phyloP scores from a whole-genome alignment of 2,797 vertebrate genomes.

The Liasis olivaceus region DNA sequence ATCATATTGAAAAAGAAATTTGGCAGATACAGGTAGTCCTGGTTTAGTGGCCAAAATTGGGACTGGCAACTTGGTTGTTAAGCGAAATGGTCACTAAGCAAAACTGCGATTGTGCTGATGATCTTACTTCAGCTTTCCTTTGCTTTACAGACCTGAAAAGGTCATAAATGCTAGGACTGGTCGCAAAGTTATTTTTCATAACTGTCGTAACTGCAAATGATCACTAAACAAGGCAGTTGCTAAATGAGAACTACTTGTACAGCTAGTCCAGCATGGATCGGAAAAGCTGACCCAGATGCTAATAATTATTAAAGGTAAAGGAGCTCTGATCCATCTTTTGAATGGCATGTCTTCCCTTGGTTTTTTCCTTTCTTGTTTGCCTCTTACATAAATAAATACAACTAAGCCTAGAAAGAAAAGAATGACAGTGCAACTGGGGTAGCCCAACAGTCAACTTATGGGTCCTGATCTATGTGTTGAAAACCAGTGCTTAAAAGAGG shows the following conservation, averaged over 20 bases:
- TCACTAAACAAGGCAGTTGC: too few species aligned
- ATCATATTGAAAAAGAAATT: neutral
- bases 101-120: too few species aligned
- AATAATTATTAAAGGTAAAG: neutral
- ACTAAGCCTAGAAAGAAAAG: neutral
- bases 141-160: too few species aligned
- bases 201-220: too few species aligned
- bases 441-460: neutral
- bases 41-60: too few species aligned
- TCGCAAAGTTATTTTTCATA: too few species aligned
- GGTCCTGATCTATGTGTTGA: neutral
- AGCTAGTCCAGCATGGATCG: neutral
- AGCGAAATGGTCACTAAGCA: too few species aligned
- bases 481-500: neutral
- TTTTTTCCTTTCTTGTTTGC: neutral
- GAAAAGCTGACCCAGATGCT: neutral
- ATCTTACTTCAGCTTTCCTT: too few species aligned
- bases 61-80: too few species aligned
- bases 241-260: too few species aligned
- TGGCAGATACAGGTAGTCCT: too few species aligned
- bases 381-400: neutral
- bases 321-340: neutral
- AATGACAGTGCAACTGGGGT: neutral
- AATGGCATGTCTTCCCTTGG: neutral
- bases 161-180: too few species aligned